Evolutionary conservation across 2,888 invertebrate genomes (phyloP), one percentile per base, ranked within the genome.

Genomic region (Fragum sueziense): DNA sequence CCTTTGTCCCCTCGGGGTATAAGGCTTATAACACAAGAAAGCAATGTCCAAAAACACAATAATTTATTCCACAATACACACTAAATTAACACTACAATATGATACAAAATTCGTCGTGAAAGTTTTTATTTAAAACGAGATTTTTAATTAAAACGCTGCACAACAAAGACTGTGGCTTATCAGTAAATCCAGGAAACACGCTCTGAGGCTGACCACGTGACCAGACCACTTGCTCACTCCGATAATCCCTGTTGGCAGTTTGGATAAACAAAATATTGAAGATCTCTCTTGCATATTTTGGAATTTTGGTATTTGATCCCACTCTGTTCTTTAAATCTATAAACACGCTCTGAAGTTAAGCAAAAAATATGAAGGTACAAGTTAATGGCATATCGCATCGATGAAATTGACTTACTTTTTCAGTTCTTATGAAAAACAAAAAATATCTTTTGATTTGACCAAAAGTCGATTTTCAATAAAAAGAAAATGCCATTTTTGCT

Each of bases 201-300:
- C 57, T 57, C 57, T 57, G 57, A 57, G 57, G 57, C 57, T 57
- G 57, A 57, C 57, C 57, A 57, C 57, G 25, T 57, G 57, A 57
- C 57, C 57, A 57, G 57, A 25, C 25, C 9, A 57, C 57, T 57
- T 57, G 57, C 57, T 57, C 57, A 57, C 57, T 57, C 57, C 25
- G 57, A 57, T 57, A 57, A 57, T 57, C 57, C 57, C 27, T 3
- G 25, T 57, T 57, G 57, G 57, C 25, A 57, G 57, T 57, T 57
- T 20, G 57, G 57, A 57, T 57, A 57, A 57, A 57, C 57, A 57
- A 22, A 57, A 57, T 7, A 6, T n/a, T n/a, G n/a, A n/a, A n/a
- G n/a, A n/a, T n/a, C n/a, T n/a, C n/a, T n/a, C n/a, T n/a, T n/a
- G n/a, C 6, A 14, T 14, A 37, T 37, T 37, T 14, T 37, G 37